Evolutionary conservation across 2,888 invertebrate genomes (phyloP).

Genomic region (Apantesis nais): DNA sequence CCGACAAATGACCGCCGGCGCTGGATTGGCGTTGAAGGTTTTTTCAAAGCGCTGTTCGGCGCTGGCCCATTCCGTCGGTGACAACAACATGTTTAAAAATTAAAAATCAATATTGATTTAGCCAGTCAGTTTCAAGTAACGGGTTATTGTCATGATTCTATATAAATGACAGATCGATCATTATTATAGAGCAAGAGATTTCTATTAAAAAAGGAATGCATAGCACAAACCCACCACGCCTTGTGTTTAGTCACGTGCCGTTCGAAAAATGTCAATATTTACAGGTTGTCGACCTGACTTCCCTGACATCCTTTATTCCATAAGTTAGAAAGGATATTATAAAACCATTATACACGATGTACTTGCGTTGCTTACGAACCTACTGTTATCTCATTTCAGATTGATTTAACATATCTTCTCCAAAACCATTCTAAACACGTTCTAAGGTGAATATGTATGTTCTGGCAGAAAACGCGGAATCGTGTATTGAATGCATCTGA

Average conservation of each 20-base stretch:
- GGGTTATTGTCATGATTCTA: neutral
- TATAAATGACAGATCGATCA: neutral
- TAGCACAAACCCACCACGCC: conserved; percentile 54
- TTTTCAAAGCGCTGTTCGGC: too few species aligned
- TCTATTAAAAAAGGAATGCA: conserved; percentile 48
- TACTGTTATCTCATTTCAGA: neutral
- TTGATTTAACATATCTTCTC: conserved; percentile 18
- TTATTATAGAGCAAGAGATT: conserved; percentile 20
- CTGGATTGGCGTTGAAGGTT: too few species aligned
- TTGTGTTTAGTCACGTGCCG: conserved; percentile 70
- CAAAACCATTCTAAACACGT: conserved; percentile 31
- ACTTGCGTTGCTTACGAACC: conserved; percentile 2
- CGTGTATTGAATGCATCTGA: conserved; percentile 57
- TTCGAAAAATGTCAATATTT: conserved; percentile 78
- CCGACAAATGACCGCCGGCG: too few species aligned
- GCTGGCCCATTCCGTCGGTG: too few species aligned
- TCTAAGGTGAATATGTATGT: conserved; percentile 39
- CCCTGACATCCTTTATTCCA: conserved; percentile 62
- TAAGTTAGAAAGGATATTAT: conserved; percentile 56
- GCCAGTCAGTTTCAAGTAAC: conserved; percentile 4
- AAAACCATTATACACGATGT: conserved; percentile 34
- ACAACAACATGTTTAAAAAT: conserved; percentile 14
- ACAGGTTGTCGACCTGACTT: conserved; percentile 73
- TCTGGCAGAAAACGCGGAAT: conserved; percentile 50
- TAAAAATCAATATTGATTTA: conserved; percentile 21